Evolutionary conservation across 2,888 invertebrate genomes (phyloP).

Genomic region (Gastrophysa polygoni): DNA sequence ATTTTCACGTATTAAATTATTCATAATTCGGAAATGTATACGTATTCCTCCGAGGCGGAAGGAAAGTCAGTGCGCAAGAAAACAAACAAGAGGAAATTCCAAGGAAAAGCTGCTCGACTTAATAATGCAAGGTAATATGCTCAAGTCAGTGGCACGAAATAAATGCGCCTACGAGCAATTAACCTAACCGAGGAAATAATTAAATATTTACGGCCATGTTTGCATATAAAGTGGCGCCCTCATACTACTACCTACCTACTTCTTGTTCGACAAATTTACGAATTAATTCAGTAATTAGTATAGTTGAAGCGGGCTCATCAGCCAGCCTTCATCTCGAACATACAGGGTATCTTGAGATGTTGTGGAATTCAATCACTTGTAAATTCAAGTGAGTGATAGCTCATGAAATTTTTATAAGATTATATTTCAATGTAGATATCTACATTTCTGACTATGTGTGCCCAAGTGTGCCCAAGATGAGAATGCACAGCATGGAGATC

Average conservation of each 20-base stretch:
- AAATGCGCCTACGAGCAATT: constrained; percentile 41
- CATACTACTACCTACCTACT: constrained; percentile 9
- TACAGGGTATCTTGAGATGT: too few relatives aligned
- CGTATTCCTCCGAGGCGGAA: background rate
- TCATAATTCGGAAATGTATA: background rate
- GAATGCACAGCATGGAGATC: too few relatives aligned
- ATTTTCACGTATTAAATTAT: background rate
- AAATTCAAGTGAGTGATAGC: too few relatives aligned
- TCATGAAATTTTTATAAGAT: too few relatives aligned
- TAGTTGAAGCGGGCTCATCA: constrained; percentile 18
- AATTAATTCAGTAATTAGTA: constrained; percentile 44
- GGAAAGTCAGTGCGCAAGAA: constrained; percentile 10
- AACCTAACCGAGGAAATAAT: constrained; percentile 45
- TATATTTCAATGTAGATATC: too few relatives aligned
- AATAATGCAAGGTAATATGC: constrained; percentile 26
- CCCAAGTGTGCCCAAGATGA: too few relatives aligned
- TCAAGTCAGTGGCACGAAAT: constrained; percentile 29
- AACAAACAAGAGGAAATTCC: constrained; percentile 18
- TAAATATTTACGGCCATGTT: constrained; percentile 45
- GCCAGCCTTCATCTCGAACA: background rate
- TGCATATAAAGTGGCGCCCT: constrained; percentile 44
- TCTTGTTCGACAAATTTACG: constrained; percentile 30
- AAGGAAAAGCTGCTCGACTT: constrained; percentile 18
- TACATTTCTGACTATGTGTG: too few relatives aligned
- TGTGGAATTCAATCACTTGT: too few relatives aligned